Conservation (phyloP, 2,888 invertebrate genomes). For the Cremastinae sp. region DNA sequence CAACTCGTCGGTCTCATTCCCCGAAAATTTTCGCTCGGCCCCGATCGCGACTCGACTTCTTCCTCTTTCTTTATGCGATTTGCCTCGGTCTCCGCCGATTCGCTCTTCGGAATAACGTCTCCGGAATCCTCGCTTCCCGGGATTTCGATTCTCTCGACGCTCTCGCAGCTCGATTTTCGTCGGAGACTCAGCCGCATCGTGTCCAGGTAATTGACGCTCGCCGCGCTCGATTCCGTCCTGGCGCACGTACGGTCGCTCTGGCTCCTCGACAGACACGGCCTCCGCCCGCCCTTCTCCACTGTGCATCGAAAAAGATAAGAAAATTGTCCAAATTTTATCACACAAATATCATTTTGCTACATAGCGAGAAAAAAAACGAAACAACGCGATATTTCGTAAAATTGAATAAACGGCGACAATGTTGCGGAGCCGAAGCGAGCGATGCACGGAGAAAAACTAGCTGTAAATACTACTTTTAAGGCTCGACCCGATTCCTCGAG, state of each 20-base stretch:
- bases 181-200: slow-evolving; percentile 90
- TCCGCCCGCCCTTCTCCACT: slow-evolving; percentile 55
- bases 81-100: slow-evolving; percentile 62
- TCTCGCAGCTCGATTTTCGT: slow-evolving; percentile 81
- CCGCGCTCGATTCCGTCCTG: slow-evolving; percentile 80
- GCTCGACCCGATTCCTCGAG: slow-evolving; percentile 49
- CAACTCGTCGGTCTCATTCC: slow-evolving; percentile 77
- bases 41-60: slow-evolving; percentile 15
- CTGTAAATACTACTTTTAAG: slow-evolving; percentile 1
- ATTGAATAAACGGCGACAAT: background rate
- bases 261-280: slow-evolving; percentile 75
- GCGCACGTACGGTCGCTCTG: slow-evolving; percentile 81
- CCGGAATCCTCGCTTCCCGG: background rate
- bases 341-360: too few relatives aligned
- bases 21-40: slow-evolving; percentile 69
- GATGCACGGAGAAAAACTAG: background rate
- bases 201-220: slow-evolving; percentile 87
- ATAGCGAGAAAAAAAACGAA: slow-evolving; percentile 19
- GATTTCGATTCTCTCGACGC: background rate
- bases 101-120: background rate
- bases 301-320: too few relatives aligned
- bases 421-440: slow-evolving; percentile 1
- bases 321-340: too few relatives aligned
- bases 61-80: background rate
- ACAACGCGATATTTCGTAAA: background rate